Percentiles rank a stretch among this genome's conserved stretches.
Evolutionary conservation across 2,888 invertebrate genomes (phyloP).

Genomic region (Frankliniella intonsa): DNA sequence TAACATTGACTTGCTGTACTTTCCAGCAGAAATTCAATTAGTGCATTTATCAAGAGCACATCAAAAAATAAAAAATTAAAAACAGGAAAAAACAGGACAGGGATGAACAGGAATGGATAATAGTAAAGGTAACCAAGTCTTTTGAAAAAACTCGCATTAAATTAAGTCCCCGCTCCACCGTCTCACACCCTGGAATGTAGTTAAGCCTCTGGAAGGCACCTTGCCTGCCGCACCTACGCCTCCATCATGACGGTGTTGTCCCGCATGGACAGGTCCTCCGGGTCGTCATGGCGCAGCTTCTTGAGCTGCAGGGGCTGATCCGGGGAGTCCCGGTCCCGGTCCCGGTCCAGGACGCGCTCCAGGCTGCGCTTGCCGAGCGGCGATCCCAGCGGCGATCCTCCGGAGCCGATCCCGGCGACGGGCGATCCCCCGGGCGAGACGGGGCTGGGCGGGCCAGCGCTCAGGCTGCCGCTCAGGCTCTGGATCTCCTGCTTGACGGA

Average conservation of each 20-base stretch:
- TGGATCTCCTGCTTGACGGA: constrained; percentile 21
- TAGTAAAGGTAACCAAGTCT: no score
- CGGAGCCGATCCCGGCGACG: background rate
- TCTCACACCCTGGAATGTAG: background rate
- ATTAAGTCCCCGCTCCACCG: no score
- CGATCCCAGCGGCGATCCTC: background rate
- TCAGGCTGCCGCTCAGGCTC: constrained; percentile 23
- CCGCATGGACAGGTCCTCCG: constrained; percentile 17
- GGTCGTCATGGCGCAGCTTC: constrained; percentile 12
- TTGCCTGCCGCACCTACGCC: background rate
- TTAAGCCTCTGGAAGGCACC: background rate
- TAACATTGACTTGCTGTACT: no score
- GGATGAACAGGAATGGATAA: no score
- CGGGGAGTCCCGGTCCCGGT: background rate
- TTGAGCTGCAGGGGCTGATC: background rate
- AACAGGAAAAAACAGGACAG: no score
- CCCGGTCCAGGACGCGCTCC: constrained; percentile 3
- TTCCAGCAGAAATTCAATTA: no score
- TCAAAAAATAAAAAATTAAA: no score
- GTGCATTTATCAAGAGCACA: no score
- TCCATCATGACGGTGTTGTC: constrained; percentile 22
- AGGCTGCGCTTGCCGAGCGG: background rate
- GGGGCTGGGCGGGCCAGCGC: constrained; percentile 4
- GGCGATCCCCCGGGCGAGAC: background rate
- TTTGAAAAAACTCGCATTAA: no score